Percentiles rank a stretch among this genome's conserved stretches.
These are phyloP conservation scores for Actenoides hombroni DNA, from an alignment of 2,113 vertebrate genomes.

Conservation along the genomic window DNA sequence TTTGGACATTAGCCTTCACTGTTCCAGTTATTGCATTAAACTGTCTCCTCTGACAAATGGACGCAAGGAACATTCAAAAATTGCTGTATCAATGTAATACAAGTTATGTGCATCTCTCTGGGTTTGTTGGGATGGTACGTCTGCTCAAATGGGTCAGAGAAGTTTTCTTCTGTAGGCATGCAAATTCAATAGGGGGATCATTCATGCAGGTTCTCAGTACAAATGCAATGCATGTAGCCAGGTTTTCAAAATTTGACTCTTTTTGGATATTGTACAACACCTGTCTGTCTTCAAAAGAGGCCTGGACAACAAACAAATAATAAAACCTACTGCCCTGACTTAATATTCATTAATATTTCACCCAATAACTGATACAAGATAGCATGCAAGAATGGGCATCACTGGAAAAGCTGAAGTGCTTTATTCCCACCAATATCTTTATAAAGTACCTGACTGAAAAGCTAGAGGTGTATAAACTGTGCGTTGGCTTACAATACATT, in stretches of 20 bases:
- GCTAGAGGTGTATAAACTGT: neutral
- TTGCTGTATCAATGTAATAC: neutral
- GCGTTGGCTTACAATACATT: neutral
- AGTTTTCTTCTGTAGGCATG: neutral
- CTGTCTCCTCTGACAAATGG: constrained; percentile 16
- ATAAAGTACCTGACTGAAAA: neutral
- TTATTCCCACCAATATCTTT: constrained; percentile 3
- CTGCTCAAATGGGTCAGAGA: neutral
- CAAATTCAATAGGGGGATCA: constrained; percentile 10
- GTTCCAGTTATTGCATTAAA: neutral
- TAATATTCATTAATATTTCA: constrained; percentile 45
- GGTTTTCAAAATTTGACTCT: neutral
- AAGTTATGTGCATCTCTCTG: neutral
- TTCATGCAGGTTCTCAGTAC: neutral
- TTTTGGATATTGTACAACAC: neutral
- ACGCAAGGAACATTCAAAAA: neutral
- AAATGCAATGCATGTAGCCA: neutral
- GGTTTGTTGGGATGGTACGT: neutral
- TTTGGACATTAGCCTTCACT: neutral
- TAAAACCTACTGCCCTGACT: neutral
- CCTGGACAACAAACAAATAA: constrained; percentile 23
- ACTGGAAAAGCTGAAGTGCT: neutral
- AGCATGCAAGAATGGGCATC: neutral
- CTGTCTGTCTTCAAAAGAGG: neutral
- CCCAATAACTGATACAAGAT: neutral